Evolutionary conservation across 2,888 invertebrate species (phyloP), one percentile per base, ranked within the genome.

Genomic region (Nymphalis urticae): DNA sequence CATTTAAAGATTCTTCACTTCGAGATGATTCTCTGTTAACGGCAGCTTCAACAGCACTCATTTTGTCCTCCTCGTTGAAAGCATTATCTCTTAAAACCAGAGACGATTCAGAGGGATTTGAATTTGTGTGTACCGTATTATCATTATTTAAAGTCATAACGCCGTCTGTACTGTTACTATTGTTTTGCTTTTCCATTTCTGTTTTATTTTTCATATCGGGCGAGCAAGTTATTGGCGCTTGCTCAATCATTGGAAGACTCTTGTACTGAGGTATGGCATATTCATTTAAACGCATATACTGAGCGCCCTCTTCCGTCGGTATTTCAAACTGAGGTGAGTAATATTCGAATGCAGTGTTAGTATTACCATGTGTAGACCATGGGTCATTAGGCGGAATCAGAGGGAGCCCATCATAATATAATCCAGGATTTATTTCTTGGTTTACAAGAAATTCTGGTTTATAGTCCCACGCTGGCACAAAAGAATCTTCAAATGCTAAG

Each of bases 401-500:
- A 64, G 92, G 90, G 70, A 90, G 71, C 53, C 87, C 88, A 74
- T 90, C 89, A 73, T 87, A 91, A 75, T 86, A 92, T 24, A 89
- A 73, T 27, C 86, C 87, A 24, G 85, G 79, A 76, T 87, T 86
- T 60, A 82, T 78, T 68, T 85, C 84, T 71, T 81, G 82, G 69
- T 86, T 83, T 21, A 81, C 75, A 61, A 88, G 73, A 75, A 84
- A 80, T 74, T 90, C 88, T 48, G 90, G 86, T 76, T 88, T 89
- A 72, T 87, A 91, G 64, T 89, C 85, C 89, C 91, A 93, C 8
- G 86, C 79, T 48, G 93, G 92, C 66, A 92, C 90, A 79, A 91
- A 93, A 8, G 92, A 88, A 82, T 93, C 92, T 84, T 93, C 93
- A 76, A 93, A 92, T n/a, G 92, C 90, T 77, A 93, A 82, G 79